These are phyloP conservation scores for Leucophenga montana DNA, from an alignment of 2,888 invertebrate species.

Conservation along the genomic window DNA sequence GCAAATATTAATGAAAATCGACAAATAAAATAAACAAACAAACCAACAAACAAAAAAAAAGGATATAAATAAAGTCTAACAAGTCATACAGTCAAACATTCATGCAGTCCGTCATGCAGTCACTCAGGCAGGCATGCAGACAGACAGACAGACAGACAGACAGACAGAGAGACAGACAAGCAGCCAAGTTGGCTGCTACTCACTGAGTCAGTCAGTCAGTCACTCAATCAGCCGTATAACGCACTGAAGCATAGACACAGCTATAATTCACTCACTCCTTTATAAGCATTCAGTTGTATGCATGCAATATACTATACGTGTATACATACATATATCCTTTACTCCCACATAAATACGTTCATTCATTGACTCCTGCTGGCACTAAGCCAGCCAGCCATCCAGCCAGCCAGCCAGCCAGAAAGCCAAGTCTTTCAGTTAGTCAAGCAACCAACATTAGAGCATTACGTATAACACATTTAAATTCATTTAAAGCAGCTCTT, in stretches of 20 bases:
- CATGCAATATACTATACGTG: background rate
- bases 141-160: background rate
- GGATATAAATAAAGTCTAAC: background rate
- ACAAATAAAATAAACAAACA: too few relatives aligned
- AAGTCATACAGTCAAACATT: background rate
- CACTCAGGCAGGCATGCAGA: background rate
- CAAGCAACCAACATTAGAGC: background rate
- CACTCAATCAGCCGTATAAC: slow-evolving; percentile 57
- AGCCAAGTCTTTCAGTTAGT: too few relatives aligned
- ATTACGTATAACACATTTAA: slow-evolving; percentile 7
- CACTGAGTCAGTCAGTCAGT: slow-evolving; percentile 52
- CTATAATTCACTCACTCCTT: slow-evolving; percentile 48
- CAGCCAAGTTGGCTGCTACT: slow-evolving; percentile 34
- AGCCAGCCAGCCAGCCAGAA: slow-evolving; percentile 1
- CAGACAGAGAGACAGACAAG: slow-evolving; percentile 66
- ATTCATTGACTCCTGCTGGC: slow-evolving; percentile 6
- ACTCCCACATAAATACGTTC: background rate
- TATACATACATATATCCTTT: background rate
- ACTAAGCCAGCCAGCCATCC: slow-evolving; percentile 10
- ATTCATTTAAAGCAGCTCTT: slow-evolving; percentile 16
- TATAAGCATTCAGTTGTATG: background rate
- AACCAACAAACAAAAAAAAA: slow-evolving; percentile 3
- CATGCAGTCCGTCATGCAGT: background rate
- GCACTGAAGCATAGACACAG: slow-evolving; percentile 59
- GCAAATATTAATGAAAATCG: slow-evolving; percentile 8